Conservation (phyloP, 2,113 vertebrate species). For the Pangasianodon gigas region DNA sequence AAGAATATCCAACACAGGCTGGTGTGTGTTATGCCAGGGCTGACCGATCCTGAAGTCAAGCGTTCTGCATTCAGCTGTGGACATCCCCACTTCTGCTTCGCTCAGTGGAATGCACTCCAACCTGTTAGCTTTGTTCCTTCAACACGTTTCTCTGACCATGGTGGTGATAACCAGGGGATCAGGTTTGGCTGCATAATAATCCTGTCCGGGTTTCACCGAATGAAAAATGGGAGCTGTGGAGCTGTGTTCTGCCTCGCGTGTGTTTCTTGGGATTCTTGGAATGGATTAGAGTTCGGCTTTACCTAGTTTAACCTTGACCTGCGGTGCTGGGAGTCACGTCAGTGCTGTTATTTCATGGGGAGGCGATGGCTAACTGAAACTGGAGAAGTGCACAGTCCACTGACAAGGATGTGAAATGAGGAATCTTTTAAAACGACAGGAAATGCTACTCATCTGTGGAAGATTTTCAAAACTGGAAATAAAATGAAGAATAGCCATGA, state of each 20-base stretch:
- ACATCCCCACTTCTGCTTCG: background rate
- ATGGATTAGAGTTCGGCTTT: background rate
- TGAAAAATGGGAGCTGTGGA: background rate
- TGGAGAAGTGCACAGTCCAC: background rate
- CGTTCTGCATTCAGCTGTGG: background rate
- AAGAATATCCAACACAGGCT: too few relatives aligned
- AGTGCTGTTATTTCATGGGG: too few relatives aligned
- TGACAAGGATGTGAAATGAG: conserved; percentile 1
- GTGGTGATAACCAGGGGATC: conserved; percentile 21
- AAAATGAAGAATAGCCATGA: background rate
- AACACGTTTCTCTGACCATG: background rate
- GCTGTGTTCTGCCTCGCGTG: background rate
- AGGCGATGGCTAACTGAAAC: background rate
- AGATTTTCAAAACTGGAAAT: background rate
- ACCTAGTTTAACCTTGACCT: conserved; percentile 23
- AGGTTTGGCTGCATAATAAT: conserved; percentile 41
- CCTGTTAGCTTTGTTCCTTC: conserved; percentile 42
- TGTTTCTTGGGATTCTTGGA: background rate
- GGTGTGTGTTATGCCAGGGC: background rate
- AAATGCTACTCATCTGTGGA: background rate
- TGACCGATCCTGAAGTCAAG: background rate
- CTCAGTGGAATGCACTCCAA: conserved; percentile 51
- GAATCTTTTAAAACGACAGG: background rate
- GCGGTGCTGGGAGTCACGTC: conserved; percentile 1
- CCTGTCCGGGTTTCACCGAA: conserved; percentile 8